Evolutionary conservation across 2,797 vertebrate genomes (phyloP).

Genomic region (Molothrus ater): DNA sequence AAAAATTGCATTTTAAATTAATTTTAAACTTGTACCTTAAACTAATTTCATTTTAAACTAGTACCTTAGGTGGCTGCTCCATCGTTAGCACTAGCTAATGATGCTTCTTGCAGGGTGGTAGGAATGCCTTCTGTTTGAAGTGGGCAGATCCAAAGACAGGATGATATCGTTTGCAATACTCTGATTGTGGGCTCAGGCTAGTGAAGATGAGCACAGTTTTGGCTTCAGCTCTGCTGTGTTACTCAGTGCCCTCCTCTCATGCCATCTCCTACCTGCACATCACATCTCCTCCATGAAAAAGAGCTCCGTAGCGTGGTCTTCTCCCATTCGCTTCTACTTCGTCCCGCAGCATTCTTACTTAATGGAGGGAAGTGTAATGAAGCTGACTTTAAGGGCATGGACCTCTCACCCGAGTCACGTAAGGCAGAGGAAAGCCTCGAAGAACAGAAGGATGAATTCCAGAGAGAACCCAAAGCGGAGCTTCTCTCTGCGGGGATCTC

Average conservation of each 20-base stretch:
- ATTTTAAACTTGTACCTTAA: neutral
- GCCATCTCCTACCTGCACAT: neutral
- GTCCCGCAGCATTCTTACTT: neutral
- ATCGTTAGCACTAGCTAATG: too few relatives aligned
- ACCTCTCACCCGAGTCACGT: neutral
- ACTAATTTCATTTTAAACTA: neutral
- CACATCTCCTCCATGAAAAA: neutral
- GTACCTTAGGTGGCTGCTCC: neutral
- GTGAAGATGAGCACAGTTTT: neutral
- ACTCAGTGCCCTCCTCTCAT: neutral
- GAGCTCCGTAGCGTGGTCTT: fast-evolving
- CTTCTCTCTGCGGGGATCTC: neutral
- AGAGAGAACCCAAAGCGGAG: neutral
- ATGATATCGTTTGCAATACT: fast-evolving
- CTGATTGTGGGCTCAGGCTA: neutral
- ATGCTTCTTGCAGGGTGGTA: neutral
- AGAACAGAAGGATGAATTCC: neutral
- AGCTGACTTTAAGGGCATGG: neutral
- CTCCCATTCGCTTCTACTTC: neutral
- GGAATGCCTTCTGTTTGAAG: neutral
- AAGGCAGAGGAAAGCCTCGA: neutral
- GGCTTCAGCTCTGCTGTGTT: neutral
- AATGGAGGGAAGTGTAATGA: neutral
- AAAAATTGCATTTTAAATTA: neutral
- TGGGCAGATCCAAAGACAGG: neutral